These are phyloP conservation scores for Taxidea taxus DNA, from an alignment of 2,113 vertebrate species.

Conservation along the genomic window DNA sequence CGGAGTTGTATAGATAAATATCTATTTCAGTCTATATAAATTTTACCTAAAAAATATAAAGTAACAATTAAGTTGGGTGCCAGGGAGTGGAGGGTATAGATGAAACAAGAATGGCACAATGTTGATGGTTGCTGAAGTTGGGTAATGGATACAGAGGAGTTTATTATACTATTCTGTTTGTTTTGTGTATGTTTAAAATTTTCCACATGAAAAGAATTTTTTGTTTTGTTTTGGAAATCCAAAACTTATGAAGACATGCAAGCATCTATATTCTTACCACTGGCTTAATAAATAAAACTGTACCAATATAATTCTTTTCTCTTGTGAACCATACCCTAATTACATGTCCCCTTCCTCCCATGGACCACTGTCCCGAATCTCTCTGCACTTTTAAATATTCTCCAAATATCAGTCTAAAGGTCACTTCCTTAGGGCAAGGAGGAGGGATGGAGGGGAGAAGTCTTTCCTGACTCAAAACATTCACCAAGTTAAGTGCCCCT, in stretches of 20 bases:
- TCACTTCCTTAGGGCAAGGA: not conserved
- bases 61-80: not conserved
- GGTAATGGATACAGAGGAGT: not conserved
- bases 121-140: not conserved
- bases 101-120: not conserved
- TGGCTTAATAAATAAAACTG: not conserved
- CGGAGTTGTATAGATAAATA: not conserved
- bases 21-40: not conserved
- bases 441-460: not conserved
- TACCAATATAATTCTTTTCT: not conserved
- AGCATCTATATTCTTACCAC: not conserved
- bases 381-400: not conserved
- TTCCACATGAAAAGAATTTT: not conserved
- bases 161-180: not conserved
- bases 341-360: not conserved
- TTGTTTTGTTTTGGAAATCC: not conserved
- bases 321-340: not conserved
- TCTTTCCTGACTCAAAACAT: not conserved
- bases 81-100: not conserved
- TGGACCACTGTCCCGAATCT: not conserved
- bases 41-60: slow-evolving; percentile 27
- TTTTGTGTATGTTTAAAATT: not conserved
- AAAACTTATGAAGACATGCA: not conserved
- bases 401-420: not conserved
- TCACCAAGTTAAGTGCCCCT: not conserved